Conservation (phyloP, 2,888 invertebrate genomes). For the Phalera bucephala region DNA sequence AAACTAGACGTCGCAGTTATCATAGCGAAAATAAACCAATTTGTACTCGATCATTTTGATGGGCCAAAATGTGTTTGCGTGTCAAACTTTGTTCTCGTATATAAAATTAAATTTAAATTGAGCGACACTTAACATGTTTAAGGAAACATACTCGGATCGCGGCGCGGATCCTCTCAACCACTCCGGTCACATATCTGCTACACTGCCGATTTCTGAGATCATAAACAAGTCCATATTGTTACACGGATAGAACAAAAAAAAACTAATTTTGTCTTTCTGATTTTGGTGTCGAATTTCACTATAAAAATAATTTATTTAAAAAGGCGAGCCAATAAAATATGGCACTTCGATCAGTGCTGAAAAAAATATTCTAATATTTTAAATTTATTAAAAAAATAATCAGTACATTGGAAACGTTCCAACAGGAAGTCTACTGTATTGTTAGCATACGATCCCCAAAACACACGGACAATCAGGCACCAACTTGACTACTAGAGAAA, state of each 20-base stretch:
- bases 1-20: constrained; percentile 23
- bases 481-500: constrained; percentile 74
- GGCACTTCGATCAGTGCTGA: constrained; percentile 79
- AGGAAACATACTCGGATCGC: constrained; percentile 25
- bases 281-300: constrained; percentile 81
- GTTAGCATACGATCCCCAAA: constrained; percentile 50
- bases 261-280: constrained; percentile 61
- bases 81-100: constrained; percentile 24
- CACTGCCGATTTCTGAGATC: constrained; percentile 74
- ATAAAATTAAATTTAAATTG: constrained; percentile 40
- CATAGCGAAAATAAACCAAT: constrained; percentile 35
- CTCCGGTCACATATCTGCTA: constrained; percentile 32
- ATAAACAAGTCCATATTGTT: constrained; percentile 68
- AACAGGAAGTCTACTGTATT: constrained; percentile 52
- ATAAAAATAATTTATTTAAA: constrained; percentile 59
- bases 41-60: constrained; percentile 64
- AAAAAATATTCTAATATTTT: constrained; percentile 62
- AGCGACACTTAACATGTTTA: constrained; percentile 40
- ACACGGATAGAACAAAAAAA: constrained; percentile 60
- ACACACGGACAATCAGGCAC: constrained; percentile 71
- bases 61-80: constrained; percentile 47
- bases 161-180: constrained; percentile 20
- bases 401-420: constrained; percentile 78
- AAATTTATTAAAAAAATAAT: constrained; percentile 71
- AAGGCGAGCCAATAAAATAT: constrained; percentile 78